Conservation (phyloP, 2,797 vertebrate genomes). For the Onychomys leucogaster region DNA sequence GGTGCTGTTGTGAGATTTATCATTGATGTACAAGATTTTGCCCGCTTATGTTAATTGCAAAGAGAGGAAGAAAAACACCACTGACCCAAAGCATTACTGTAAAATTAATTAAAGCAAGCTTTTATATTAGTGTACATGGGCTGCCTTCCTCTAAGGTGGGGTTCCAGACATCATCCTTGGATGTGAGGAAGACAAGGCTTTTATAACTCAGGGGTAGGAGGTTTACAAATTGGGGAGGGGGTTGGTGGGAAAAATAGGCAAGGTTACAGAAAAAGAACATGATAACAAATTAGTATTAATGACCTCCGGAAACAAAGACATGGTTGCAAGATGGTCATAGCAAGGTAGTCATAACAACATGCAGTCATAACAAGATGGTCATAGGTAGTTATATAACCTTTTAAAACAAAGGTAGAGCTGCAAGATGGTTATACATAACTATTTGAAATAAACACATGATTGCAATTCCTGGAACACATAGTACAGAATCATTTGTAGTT, state of each 20-base stretch:
- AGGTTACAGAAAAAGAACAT: not conserved
- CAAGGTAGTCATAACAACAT: not conserved
- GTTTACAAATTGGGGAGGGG: not conserved
- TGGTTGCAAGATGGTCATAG: not conserved
- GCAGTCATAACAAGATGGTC: not conserved
- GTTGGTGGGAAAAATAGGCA: not conserved
- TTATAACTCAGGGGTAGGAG: not conserved
- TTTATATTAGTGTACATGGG: not conserved
- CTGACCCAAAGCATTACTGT: not conserved
- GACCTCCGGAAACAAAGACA: not conserved
- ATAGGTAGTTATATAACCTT: not conserved
- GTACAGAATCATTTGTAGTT: no score
- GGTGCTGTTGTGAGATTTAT: constrained; percentile 5
- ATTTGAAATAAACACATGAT: not conserved
- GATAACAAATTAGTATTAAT: not conserved
- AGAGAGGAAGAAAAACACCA: not conserved
- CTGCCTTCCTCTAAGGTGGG: not conserved
- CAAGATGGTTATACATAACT: not conserved
- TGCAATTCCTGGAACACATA: no score
- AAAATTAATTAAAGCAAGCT: not conserved
- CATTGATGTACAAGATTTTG: not conserved
- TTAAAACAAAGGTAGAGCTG: not conserved
- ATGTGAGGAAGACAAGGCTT: not conserved
- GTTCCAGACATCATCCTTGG: not conserved
- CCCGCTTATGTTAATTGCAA: not conserved